These are phyloP conservation scores for Sterna hirundo DNA, from an alignment of 2,113 vertebrate species.

Conservation along the genomic window DNA sequence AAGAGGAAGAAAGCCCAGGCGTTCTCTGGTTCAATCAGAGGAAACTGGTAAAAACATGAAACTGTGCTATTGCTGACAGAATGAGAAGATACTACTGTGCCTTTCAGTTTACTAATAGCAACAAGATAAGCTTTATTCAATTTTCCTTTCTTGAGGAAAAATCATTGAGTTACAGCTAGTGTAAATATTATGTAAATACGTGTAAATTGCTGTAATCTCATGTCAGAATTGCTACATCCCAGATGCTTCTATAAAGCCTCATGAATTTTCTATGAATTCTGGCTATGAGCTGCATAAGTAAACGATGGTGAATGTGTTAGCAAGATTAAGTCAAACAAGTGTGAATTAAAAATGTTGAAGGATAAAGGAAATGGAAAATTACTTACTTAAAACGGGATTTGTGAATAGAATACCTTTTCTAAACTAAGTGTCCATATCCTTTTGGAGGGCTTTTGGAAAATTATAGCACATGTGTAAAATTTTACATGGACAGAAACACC, in stretches of 20 bases:
- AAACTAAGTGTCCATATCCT: constrained; percentile 20
- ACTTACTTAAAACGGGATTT: constrained; percentile 48
- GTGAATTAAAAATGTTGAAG: constrained; percentile 62
- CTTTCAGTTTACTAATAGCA: constrained; percentile 40
- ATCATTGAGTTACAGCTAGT: constrained; percentile 47
- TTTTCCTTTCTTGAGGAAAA: constrained; percentile 51
- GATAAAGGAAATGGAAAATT: constrained; percentile 73
- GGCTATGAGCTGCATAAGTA: constrained; percentile 72
- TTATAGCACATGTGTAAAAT: constrained; percentile 56
- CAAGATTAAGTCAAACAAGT: constrained; percentile 76
- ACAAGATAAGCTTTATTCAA: constrained; percentile 37
- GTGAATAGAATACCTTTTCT: constrained; percentile 36
- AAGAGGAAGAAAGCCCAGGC: constrained; percentile 75
- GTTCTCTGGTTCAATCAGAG: constrained; percentile 59
- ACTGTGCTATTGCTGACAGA: not conserved
- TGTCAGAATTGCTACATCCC: constrained; percentile 76
- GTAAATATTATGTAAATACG: constrained; percentile 72
- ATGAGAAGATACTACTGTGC: not conserved
- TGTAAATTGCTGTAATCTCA: constrained; percentile 72
- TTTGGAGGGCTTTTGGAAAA: constrained; percentile 47
- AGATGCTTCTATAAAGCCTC: constrained; percentile 68
- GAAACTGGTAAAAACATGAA: constrained; percentile 78
- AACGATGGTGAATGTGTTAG: constrained; percentile 73
- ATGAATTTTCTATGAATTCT: constrained; percentile 65
- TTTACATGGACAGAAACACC: constrained; percentile 61